Conservation (phyloP, 2,113 vertebrate genomes). For the Sapajus apella region DNA sequence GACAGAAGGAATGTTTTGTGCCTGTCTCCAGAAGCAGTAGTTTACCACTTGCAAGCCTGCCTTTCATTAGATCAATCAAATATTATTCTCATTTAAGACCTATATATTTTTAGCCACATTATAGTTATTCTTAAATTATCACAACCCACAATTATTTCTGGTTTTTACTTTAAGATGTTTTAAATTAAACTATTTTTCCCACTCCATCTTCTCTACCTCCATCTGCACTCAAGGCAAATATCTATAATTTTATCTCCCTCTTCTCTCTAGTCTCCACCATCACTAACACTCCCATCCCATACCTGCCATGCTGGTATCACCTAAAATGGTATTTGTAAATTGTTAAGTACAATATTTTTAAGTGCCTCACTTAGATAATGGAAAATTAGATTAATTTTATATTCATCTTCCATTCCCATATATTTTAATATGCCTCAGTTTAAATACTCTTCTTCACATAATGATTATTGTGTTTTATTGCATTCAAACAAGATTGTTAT, state of each 20-base stretch:
- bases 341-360: neutral
- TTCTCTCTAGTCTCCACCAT: neutral
- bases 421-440: neutral
- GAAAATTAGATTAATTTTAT: neutral
- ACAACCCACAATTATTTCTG: neutral
- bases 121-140: neutral
- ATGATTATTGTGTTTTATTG: neutral
- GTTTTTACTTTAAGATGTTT: neutral
- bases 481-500: neutral
- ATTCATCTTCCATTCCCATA: neutral
- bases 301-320: neutral
- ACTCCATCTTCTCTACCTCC: neutral
- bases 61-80: neutral
- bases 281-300: neutral
- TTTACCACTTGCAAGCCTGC: neutral
- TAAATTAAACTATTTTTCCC: neutral
- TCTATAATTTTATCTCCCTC: neutral
- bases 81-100: neutral
- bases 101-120: neutral
- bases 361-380: neutral
- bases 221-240: neutral
- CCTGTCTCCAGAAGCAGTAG: too few relatives aligned
- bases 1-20: neutral
- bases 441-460: neutral
- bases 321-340: neutral